These are phyloP conservation scores for Drosophila baimaii DNA, from an alignment of 1,140 invertebrate genomes.

Conservation along the genomic window DNA sequence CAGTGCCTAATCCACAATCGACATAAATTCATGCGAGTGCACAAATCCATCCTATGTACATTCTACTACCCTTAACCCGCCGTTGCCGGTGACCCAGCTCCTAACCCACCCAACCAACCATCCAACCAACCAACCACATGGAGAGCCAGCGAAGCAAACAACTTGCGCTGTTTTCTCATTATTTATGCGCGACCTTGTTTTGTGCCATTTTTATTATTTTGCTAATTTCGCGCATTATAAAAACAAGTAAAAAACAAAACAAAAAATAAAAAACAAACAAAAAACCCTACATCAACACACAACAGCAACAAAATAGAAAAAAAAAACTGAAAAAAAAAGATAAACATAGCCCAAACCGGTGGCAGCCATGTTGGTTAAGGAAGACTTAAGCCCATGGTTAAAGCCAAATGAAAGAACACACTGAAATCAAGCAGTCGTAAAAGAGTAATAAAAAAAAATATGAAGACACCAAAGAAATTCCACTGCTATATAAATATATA, in stretches of 20 bases:
- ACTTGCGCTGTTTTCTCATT: conserved; percentile 75
- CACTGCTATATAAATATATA: too few species aligned
- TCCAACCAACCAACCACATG: conserved; percentile 50
- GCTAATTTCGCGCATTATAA: conserved; percentile 80
- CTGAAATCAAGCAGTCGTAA: conserved; percentile 5
- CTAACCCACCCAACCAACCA: conserved; percentile 4
- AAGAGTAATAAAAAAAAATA: not conserved
- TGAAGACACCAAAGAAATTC: not conserved
- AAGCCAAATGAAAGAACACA: conserved; percentile 37
- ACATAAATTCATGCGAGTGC: conserved; percentile 68
- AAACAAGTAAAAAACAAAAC: conserved; percentile 49
- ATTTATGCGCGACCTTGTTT: conserved; percentile 82
- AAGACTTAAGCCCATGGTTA: conserved; percentile 3
- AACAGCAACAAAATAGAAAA: conserved; percentile 16
- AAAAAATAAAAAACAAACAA: conserved; percentile 22
- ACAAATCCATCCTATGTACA: conserved; percentile 51
- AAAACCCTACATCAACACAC: conserved; percentile 35
- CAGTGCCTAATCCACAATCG: conserved; percentile 76
- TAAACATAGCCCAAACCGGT: conserved; percentile 25
- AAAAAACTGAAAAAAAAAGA: conserved; percentile 12
- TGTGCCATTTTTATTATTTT: conserved; percentile 82
- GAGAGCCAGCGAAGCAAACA: conserved; percentile 70
- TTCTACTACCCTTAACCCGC: conserved; percentile 22
- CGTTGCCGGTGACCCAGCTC: conserved; percentile 19
- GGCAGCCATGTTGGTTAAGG: conserved; percentile 14